Conservation (phyloP, 2,797 vertebrate genomes). For the Tarsius wallacei region DNA sequence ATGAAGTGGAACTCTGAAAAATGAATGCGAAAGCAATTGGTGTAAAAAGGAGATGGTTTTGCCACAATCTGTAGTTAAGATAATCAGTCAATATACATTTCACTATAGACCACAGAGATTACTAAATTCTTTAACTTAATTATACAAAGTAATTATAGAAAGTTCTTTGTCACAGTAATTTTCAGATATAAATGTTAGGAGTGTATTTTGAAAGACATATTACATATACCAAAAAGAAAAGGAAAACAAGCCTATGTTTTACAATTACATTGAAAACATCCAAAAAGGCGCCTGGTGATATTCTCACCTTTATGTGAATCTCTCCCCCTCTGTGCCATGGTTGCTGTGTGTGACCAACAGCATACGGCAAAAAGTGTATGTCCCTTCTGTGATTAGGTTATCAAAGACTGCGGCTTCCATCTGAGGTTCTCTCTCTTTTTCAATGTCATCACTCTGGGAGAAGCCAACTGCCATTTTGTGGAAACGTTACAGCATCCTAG, state of each 20-base stretch:
- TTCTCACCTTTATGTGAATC: neutral
- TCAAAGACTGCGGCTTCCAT: neutral
- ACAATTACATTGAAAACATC: conserved; percentile 82
- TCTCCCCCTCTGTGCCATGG: neutral
- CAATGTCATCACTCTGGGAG: neutral
- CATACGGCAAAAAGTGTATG: neutral
- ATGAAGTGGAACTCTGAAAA: conserved; percentile 89
- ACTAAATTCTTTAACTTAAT: conserved; percentile 92
- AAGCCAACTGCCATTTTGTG: neutral
- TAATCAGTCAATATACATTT: conserved; percentile 91
- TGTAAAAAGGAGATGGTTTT: conserved; percentile 91
- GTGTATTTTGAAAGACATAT: conserved; percentile 93
- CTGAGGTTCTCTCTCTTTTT: too few relatives aligned
- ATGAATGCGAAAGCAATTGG: conserved; percentile 93
- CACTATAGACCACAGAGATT: conserved; percentile 93
- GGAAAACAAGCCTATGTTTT: conserved; percentile 83
- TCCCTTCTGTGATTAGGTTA: neutral
- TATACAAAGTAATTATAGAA: conserved; percentile 93
- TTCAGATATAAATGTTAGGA: conserved; percentile 93
- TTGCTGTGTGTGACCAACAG: neutral
- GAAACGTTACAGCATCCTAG: neutral
- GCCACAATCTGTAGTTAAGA: conserved; percentile 94
- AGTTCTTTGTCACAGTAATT: conserved; percentile 93
- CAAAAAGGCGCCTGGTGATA: neutral
- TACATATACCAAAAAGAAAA: conserved; percentile 88